Conservation (phyloP, 2,113 vertebrate genomes). For the Silurus meridionalis region DNA sequence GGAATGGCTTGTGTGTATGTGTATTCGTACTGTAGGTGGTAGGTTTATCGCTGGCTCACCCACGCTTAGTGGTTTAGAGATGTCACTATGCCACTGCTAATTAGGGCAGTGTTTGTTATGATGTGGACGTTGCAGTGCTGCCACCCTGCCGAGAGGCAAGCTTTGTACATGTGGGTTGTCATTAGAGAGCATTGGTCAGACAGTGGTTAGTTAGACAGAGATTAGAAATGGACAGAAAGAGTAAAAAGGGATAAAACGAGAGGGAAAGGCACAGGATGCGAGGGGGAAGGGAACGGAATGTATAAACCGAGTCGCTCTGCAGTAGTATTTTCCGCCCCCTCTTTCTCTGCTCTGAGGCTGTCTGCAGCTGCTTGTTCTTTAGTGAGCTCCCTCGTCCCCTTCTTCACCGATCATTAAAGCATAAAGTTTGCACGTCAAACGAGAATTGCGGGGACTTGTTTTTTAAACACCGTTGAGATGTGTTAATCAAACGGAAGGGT, state of each 20-base stretch:
- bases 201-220: neutral
- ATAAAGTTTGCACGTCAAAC: neutral
- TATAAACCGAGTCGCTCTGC: slow-evolving; percentile 30
- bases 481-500: neutral
- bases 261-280: slow-evolving; percentile 5
- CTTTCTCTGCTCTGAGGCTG: slow-evolving; percentile 22
- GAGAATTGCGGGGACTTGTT: neutral
- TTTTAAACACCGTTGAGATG: neutral
- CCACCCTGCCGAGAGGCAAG: slow-evolving; percentile 21
- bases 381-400: neutral
- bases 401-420: slow-evolving; percentile 29
- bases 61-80: slow-evolving; percentile 31
- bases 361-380: slow-evolving; percentile 36
- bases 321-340: slow-evolving; percentile 30
- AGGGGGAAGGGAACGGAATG: slow-evolving; percentile 33
- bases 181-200: neutral
- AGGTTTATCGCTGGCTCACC: slow-evolving; percentile 37
- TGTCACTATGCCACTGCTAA: slow-evolving; percentile 40
- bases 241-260: neutral
- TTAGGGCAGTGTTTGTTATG: slow-evolving; percentile 32
- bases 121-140: slow-evolving; percentile 24
- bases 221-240: neutral
- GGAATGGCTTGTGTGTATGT: neutral
- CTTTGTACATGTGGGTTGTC: slow-evolving; percentile 27
- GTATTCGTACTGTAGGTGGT: slow-evolving; percentile 22